These are phyloP conservation scores for Drosophila orosa DNA, from an alignment of 1,140 invertebrate species.

Conservation along the genomic window DNA sequence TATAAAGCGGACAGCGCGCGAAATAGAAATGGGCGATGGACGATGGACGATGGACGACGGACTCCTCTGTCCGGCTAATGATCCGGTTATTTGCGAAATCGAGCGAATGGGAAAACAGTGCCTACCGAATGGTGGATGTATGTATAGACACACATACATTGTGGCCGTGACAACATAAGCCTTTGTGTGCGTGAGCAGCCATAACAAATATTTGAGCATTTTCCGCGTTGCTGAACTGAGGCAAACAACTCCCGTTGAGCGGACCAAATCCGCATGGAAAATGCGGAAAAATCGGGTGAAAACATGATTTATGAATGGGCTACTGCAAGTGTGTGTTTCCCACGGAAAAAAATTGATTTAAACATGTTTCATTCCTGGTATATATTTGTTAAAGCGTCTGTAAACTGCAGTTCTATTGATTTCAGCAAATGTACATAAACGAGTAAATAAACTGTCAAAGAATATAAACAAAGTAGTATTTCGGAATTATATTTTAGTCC, in stretches of 20 bases:
- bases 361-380: not conserved
- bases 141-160: not conserved
- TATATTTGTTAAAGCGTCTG: not conserved
- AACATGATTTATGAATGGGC: conserved; percentile 72
- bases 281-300: conserved; percentile 37
- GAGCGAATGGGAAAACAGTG: conserved; percentile 37
- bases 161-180: conserved; percentile 56
- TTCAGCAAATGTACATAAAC: not conserved
- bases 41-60: not conserved
- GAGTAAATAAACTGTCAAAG: not conserved
- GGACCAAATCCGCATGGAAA: conserved; percentile 13
- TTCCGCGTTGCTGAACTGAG: conserved; percentile 51
- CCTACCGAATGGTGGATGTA: conserved; percentile 6
- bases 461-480: not conserved
- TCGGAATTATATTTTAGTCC: not conserved
- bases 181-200: conserved; percentile 51
- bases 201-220: conserved; percentile 70
- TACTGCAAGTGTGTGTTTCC: not conserved
- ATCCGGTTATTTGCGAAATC: conserved; percentile 65
- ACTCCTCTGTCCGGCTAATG: conserved; percentile 52
- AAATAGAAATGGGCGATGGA: not conserved
- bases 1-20: conserved; percentile 4
- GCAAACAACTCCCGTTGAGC: conserved; percentile 27
- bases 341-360: not conserved
- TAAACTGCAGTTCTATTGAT: not conserved